Conservation (phyloP, 2,797 vertebrate species). For the Fringilla coelebs region DNA sequence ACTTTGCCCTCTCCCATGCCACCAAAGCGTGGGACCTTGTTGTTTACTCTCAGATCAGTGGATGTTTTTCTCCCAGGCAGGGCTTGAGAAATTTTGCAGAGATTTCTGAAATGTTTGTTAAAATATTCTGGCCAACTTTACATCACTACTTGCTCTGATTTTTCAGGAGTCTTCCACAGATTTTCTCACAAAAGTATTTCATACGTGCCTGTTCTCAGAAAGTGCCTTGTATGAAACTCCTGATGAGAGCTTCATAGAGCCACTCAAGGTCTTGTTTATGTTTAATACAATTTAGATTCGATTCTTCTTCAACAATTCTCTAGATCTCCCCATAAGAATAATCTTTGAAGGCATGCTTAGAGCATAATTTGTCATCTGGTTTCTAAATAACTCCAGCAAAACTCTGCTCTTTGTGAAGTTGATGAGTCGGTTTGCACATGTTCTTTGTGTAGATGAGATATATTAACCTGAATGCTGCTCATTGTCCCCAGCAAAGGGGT, state of each 20-base stretch:
- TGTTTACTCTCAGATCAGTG: not conserved
- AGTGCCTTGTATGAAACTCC: not conserved
- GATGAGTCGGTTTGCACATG: not conserved
- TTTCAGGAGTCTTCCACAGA: not conserved
- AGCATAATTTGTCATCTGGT: not conserved
- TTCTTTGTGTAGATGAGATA: not conserved
- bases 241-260: not conserved
- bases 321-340: not conserved
- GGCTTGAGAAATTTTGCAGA: not conserved
- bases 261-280: not conserved
- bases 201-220: not conserved
- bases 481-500: not conserved
- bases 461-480: not conserved
- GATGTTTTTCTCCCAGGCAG: not conserved
- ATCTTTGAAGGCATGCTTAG: not conserved
- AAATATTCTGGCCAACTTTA: not conserved
- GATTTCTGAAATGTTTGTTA: not conserved
- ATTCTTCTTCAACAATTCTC: not conserved
- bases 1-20: not conserved
- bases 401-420: not conserved
- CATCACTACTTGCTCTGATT: not conserved
- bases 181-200: not conserved
- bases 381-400: not conserved
- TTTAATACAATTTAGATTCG: not conserved
- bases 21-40: rapidly evolving